Percentiles rank a stretch among this genome's conserved stretches.
These are phyloP conservation scores for Proteles cristata DNA, from an alignment of 2,113 vertebrate genomes.

Conservation along the genomic window DNA sequence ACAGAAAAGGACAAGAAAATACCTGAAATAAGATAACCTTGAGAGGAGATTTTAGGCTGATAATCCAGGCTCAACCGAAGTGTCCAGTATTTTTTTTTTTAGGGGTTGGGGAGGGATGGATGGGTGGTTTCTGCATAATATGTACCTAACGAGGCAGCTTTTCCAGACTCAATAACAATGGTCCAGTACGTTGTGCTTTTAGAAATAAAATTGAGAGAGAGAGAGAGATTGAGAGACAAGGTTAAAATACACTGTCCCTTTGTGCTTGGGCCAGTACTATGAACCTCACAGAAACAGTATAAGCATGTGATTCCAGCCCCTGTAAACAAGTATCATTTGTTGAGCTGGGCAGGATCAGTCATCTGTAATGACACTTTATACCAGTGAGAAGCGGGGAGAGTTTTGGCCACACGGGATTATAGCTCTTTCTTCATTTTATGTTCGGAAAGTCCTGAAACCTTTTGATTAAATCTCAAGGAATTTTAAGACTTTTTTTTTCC, in stretches of 20 bases:
- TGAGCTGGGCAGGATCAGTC: neutral
- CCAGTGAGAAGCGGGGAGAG: neutral
- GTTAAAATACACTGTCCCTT: neutral
- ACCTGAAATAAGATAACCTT: neutral
- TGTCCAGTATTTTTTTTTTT: neutral
- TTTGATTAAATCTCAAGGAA: neutral
- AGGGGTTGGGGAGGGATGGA: fast-evolving
- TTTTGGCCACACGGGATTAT: neutral
- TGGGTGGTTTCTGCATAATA: neutral
- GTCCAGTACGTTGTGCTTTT: neutral
- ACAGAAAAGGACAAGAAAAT: neutral
- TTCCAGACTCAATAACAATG: neutral
- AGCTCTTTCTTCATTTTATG: neutral
- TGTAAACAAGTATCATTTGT: neutral
- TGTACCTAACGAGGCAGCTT: neutral
- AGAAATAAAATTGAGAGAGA: neutral
- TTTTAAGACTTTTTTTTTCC: neutral
- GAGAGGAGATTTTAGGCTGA: neutral
- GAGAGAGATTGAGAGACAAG: neutral
- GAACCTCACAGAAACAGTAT: neutral
- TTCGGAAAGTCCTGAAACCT: neutral
- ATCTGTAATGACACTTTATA: neutral
- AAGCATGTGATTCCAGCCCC: neutral
- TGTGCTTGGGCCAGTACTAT: neutral
- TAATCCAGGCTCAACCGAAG: neutral